Percentiles rank a stretch among this genome's conserved stretches.
phyloP scores from a whole-genome alignment of 2,113 vertebrate species.

The Nicator chloris region DNA sequence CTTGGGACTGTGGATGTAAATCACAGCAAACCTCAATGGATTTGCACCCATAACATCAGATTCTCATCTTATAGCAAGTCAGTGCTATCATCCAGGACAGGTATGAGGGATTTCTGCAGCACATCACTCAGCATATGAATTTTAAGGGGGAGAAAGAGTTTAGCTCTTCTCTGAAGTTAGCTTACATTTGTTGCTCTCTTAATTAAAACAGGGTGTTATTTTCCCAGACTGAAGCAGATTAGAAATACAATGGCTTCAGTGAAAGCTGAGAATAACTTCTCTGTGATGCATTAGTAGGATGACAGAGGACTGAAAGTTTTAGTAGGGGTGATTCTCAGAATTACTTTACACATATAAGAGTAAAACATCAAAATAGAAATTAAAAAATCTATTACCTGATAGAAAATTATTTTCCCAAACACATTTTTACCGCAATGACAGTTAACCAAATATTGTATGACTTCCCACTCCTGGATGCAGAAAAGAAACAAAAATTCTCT shows the following conservation, averaged over 20 bases:
- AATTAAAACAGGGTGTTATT: constrained; percentile 51
- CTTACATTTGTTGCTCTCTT: constrained; percentile 13
- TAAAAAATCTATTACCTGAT: neutral
- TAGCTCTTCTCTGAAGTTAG: constrained; percentile 20
- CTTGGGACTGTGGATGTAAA: neutral
- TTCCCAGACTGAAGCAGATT: constrained; percentile 50
- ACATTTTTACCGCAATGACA: neutral
- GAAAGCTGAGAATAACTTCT: constrained; percentile 53
- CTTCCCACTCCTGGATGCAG: neutral
- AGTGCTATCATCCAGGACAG: neutral
- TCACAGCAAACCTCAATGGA: neutral
- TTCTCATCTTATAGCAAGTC: neutral
- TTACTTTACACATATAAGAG: neutral
- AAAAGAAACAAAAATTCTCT: neutral
- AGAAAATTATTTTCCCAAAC: neutral
- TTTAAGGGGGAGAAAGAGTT: neutral
- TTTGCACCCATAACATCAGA: neutral
- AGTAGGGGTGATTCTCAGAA: constrained; percentile 32
- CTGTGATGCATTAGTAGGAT: constrained; percentile 28
- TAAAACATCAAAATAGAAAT: constrained; percentile 7
- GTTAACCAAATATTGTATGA: neutral
- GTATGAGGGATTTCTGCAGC: neutral
- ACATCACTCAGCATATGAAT: constrained; percentile 6
- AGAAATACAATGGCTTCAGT: constrained; percentile 48
- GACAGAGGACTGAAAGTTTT: constrained; percentile 44